phyloP scores from a whole-genome alignment of 2,797 vertebrate species.

The Arrhamphus sclerolepis region DNA sequence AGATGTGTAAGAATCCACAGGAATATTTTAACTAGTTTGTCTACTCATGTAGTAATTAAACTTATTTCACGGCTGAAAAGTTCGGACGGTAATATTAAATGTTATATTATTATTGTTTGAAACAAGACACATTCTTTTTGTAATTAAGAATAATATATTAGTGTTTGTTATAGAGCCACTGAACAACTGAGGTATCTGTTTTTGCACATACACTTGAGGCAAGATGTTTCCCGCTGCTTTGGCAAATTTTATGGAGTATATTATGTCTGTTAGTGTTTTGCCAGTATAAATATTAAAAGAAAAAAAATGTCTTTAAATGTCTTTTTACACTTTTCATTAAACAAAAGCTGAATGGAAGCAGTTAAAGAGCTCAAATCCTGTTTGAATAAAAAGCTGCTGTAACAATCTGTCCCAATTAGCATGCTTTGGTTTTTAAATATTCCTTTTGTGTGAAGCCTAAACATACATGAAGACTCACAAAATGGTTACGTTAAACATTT shows the following conservation, averaged over 20 bases:
- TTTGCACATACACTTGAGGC: slow-evolving; percentile 5
- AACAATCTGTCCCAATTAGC: slow-evolving; percentile 80
- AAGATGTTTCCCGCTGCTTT: slow-evolving; percentile 8
- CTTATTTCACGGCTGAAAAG: background rate
- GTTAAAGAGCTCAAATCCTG: slow-evolving; percentile 80
- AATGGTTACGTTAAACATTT: slow-evolving; percentile 83
- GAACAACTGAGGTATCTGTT: background rate
- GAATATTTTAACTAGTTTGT: slow-evolving; percentile 1
- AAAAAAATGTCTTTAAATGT: slow-evolving; percentile 66
- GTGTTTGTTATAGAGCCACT: background rate
- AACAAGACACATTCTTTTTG: background rate
- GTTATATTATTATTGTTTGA: background rate
- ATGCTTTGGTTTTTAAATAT: slow-evolving; percentile 79
- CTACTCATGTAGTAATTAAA: slow-evolving; percentile 2
- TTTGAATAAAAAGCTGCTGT: slow-evolving; percentile 77
- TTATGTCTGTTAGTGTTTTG: slow-evolving; percentile 38
- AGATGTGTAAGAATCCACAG: background rate
- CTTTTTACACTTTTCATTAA: slow-evolving; percentile 66
- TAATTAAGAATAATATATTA: slow-evolving; percentile 9
- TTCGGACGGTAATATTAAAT: background rate
- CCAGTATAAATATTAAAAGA: slow-evolving; percentile 52
- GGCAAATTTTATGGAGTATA: slow-evolving; percentile 1
- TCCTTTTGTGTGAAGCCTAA: slow-evolving; percentile 81
- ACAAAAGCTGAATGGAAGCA: slow-evolving; percentile 74
- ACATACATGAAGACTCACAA: slow-evolving; percentile 84